Percentiles rank a stretch among this genome's conserved stretches.
Conservation (phyloP, 2,888 invertebrate species). For the Andrena hattorfiana region DNA sequence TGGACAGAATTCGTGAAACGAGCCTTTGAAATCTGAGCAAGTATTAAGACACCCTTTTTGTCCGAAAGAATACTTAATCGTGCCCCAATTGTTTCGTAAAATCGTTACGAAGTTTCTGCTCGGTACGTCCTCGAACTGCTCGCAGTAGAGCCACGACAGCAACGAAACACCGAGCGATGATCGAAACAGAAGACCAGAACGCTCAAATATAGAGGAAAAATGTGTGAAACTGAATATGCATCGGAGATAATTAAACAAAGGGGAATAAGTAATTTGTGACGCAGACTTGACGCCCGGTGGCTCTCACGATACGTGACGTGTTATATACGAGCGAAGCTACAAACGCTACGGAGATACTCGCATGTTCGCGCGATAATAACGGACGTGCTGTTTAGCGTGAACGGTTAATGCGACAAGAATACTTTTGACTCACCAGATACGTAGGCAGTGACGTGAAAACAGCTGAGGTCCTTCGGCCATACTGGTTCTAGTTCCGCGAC, state of each 20-base stretch:
- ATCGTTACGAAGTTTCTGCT: background rate
- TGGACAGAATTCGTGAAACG: background rate
- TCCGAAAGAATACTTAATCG: background rate
- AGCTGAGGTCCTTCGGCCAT: constrained; percentile 81
- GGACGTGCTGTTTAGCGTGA: constrained; percentile 24
- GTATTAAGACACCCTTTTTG: background rate
- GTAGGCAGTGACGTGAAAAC: constrained; percentile 78
- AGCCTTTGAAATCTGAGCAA: background rate
- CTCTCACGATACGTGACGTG: constrained; percentile 5
- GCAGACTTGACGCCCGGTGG: background rate
- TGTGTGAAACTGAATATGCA: constrained; percentile 4
- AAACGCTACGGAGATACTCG: background rate
- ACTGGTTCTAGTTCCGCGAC: constrained; percentile 75
- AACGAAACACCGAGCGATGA: background rate
- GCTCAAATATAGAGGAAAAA: constrained; percentile 2
- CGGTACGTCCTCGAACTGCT: background rate
- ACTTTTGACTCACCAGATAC: constrained; percentile 80
- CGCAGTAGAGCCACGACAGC: background rate
- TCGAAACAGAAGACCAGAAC: background rate
- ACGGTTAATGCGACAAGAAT: constrained; percentile 45
- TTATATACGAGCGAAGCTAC: background rate
- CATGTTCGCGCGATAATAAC: constrained; percentile 20
- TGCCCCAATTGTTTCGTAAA: background rate
- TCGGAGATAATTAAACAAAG: background rate
- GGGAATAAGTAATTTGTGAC: constrained; percentile 35